Evolutionary conservation across 2,888 invertebrate species (phyloP), one percentile per base, ranked within the genome.

Genomic region (Neocrepidodera transversa): DNA sequence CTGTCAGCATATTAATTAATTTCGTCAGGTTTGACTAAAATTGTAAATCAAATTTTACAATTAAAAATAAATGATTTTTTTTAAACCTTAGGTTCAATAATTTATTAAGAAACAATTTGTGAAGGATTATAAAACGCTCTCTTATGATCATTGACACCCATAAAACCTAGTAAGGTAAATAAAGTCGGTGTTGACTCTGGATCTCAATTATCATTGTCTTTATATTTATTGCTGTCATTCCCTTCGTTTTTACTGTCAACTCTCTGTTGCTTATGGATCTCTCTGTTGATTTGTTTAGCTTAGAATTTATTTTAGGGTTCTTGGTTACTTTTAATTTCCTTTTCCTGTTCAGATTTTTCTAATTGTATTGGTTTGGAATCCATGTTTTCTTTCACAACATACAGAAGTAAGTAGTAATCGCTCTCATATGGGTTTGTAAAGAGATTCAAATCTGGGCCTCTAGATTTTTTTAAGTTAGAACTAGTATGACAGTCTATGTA

Each of bases 71-170:
- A n/a, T n/a, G n/a, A n/a, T n/a, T n/a, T n/a, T n/a, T n/a, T n/a
- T n/a, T n/a, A n/a, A n/a, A n/a, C n/a, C n/a, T n/a, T n/a, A n/a
- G 47, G 93, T 93, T 80, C 98, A 98, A 80, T 95, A 97, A 82
- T 98, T 97, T n/a, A 73, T 91, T 90, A 30, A 91, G 84, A 78
- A 95, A 96, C 48, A 94, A 92, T 80, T 93, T 93, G 72, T 95
- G 92, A 30, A 97, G 82, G 3, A 91, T 92, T 50, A 96, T 84
- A 79, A 97, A 96, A 65, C 97, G 80, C 98, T 74, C 91, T 90
- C 30, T 79, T 79, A 58, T 79, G 76, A 60, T 83, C 83, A 14
- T 81, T 79, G 38, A 81, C 80, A 2, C 82, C 82, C 75, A 80
- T 77, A 4, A 82, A 72, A 6, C 83, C 83, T 60, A 85, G 71